These are phyloP conservation scores for Noctua janthe DNA, from an alignment of 2,888 invertebrate genomes.

Conservation along the genomic window DNA sequence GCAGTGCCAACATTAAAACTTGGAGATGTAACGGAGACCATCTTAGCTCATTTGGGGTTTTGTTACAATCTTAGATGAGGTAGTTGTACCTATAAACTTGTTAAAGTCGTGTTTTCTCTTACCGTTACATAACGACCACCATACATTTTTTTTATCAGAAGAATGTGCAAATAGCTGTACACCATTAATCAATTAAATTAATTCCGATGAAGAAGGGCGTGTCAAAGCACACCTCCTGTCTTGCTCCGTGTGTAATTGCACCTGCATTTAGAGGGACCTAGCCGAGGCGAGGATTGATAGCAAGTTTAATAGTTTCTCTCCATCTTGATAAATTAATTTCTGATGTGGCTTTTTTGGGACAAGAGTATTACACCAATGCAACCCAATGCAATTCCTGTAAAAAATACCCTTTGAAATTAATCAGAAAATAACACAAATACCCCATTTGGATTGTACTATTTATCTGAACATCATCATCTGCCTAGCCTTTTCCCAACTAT, in stretches of 20 bases:
- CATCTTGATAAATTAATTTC: background rate
- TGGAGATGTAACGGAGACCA: background rate
- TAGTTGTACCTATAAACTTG: background rate
- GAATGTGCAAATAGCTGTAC: background rate
- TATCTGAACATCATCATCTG: background rate
- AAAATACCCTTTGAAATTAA: background rate
- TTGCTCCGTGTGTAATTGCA: too few relatives aligned
- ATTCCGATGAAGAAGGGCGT: too few relatives aligned
- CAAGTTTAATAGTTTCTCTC: background rate
- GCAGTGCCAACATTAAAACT: constrained; percentile 2
- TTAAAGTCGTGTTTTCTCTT: background rate
- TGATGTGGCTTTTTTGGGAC: background rate
- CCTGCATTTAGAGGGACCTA: too few relatives aligned
- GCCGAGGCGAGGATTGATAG: too few relatives aligned
- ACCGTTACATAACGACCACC: background rate
- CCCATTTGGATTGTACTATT: background rate
- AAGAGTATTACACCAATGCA: too few relatives aligned
- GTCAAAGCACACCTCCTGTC: too few relatives aligned
- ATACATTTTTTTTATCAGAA: background rate
- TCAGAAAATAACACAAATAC: background rate
- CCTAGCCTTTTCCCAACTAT: too few relatives aligned
- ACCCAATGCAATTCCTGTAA: background rate
- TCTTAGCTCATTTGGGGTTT: background rate
- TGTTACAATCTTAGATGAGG: background rate
- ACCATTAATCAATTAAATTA: background rate